Evolutionary conservation across 2,797 vertebrate species (phyloP).

Genomic region (Sebastolobus alascanus): DNA sequence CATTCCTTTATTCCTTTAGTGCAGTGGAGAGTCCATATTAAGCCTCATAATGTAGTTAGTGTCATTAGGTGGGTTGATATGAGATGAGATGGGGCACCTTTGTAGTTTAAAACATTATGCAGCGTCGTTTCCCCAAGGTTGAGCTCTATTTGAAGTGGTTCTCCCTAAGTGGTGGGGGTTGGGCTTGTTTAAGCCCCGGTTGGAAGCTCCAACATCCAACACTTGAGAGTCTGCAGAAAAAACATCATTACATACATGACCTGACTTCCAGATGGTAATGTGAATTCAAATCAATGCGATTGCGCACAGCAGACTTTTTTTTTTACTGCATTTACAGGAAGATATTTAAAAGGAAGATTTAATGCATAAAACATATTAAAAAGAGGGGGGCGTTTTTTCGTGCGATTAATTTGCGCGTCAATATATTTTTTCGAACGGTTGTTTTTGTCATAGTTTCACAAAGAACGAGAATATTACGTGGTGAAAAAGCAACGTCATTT

Average conservation of each 20-base stretch:
- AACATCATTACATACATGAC: conserved; percentile 26
- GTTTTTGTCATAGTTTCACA: neutral
- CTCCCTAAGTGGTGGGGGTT: conserved; percentile 31
- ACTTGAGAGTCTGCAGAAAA: conserved; percentile 29
- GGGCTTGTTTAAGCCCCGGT: conserved; percentile 27
- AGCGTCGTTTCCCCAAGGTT: conserved; percentile 44
- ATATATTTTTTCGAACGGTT: neutral
- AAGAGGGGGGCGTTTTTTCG: neutral
- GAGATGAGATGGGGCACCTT: conserved; percentile 23
- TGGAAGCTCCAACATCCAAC: conserved; percentile 25
- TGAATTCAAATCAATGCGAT: neutral
- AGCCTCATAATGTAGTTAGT: conserved; percentile 18
- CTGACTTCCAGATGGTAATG: conserved; percentile 24
- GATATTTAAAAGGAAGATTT: neutral
- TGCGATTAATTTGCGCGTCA: neutral
- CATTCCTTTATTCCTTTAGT: conserved; percentile 20
- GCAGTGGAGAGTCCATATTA: conserved; percentile 11
- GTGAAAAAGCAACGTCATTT: neutral
- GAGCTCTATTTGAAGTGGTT: conserved; percentile 53
- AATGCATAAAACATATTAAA: neutral
- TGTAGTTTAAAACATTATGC: conserved; percentile 40
- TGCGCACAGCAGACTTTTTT: neutral
- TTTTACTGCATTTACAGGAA: neutral
- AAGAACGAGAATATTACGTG: neutral
- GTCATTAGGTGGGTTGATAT: conserved; percentile 24